A percentile compares a stretch with the other conserved stretches of the same genome.
These are phyloP conservation scores for Caenorhabditis auriculariae DNA, from an alignment of 2,888 invertebrate genomes.

Conservation along the genomic window DNA sequence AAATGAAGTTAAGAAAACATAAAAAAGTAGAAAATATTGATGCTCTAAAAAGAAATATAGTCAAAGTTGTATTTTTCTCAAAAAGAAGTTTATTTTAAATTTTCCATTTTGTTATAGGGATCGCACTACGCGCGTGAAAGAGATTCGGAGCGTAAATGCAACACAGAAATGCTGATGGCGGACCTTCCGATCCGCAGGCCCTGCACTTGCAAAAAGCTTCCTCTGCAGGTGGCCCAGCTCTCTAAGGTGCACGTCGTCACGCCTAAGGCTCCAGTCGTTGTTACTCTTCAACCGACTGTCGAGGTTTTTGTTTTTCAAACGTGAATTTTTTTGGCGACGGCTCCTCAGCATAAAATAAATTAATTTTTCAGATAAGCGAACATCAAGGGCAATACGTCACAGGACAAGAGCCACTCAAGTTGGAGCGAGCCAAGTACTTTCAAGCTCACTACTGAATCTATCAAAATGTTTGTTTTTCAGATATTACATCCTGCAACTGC, in stretches of 20 bases:
- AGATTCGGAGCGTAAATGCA: background rate
- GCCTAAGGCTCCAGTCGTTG: constrained; percentile 87
- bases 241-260: constrained; percentile 83
- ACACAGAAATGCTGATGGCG: constrained; percentile 70
- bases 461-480: constrained; percentile 3
- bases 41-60: too few relatives aligned
- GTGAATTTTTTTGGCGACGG: background rate
- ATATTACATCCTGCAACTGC: constrained; percentile 55
- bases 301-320: constrained; percentile 64
- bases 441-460: background rate
- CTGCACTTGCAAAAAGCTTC: constrained; percentile 76
- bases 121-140: constrained; percentile 8
- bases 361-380: constrained; percentile 13
- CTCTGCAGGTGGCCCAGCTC: constrained; percentile 26
- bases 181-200: constrained; percentile 87
- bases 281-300: constrained; percentile 80
- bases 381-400: constrained; percentile 38
- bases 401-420: constrained; percentile 43
- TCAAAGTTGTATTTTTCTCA: too few relatives aligned
- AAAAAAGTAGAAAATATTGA: too few relatives aligned
- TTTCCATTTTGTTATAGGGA: constrained; percentile 4
- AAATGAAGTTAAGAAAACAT: too few relatives aligned
- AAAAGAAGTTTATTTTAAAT: too few relatives aligned
- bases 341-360: background rate
- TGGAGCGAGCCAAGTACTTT: constrained; percentile 43